Evolutionary conservation across 2,888 invertebrate genomes (phyloP), one percentile per base, ranked within the genome.

Genomic region (Trilocha varians): DNA sequence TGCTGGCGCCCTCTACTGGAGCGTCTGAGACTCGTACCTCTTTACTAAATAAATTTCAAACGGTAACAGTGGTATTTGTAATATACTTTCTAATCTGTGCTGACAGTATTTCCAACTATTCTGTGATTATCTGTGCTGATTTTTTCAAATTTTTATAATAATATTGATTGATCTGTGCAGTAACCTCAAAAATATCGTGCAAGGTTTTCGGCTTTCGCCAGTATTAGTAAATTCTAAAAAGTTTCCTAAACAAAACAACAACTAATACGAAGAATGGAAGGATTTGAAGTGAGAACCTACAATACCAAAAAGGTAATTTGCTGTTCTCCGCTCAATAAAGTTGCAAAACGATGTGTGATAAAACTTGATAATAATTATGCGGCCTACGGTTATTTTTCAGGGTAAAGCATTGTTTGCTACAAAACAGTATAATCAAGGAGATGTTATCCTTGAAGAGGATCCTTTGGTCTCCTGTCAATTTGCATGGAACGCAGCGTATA

Each of bases 401-500:
- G 97, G 97, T 0, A 93, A 93, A 65, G 94, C 94, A 1, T 79
- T 98, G 52, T 91, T 93, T 78, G 93, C 97, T 0, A 89, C 88
- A 2, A 90, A 88, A 56, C 67, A 80, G 15, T 92, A 91, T 59
- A 87, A 89, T 38, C 77, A 87, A 51, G 95, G 92, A 0, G 94
- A 94, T 57, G 79, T 91, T 8, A 93, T 98, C 48, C 91, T 98
- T 55, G 92, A 93, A 72, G 98, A 98, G 70, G 90, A 90, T 47
- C 97, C 98, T 0, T 73, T 98, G 41, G 92, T 97, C 16, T 93
- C 94, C 14, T 92, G 93, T 59, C 98, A 98, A 75, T 98, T 96
- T 76, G 90, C 94, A 5, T 98, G 98, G 98, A 98, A 98, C 78
- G 88, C 90, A 32, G 88, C 92, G 0, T 98, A 95, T 70, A 89